Conservation (phyloP, 2,888 invertebrate species). For the Acrocera orbiculus region DNA sequence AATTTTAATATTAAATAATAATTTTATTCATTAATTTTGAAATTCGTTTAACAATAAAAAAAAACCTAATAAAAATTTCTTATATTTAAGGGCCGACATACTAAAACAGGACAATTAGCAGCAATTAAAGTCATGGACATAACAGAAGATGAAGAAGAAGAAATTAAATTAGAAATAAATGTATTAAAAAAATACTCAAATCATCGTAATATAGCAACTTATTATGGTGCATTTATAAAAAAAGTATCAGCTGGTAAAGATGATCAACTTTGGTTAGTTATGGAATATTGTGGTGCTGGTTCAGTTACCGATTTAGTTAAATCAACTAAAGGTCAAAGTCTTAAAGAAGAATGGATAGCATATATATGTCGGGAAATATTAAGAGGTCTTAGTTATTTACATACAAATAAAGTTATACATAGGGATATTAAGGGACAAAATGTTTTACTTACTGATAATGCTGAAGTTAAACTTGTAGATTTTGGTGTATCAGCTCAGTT, state of each 20-base stretch:
- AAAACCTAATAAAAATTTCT: no score
- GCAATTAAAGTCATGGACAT: slow-evolving; percentile 99
- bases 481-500: slow-evolving; percentile 99
- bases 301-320: slow-evolving; percentile 99
- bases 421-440: slow-evolving; percentile 99
- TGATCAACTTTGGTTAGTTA: slow-evolving; percentile 98
- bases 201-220: slow-evolving; percentile 98
- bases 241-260: slow-evolving; percentile 98
- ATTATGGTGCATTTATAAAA: slow-evolving; percentile 99
- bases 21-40: no score
- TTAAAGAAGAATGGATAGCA: slow-evolving; percentile 99
- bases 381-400: slow-evolving; percentile 90
- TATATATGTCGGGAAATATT: slow-evolving; percentile 95
- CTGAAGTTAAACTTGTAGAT: slow-evolving; percentile 98
- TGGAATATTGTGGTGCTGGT: slow-evolving; percentile 99
- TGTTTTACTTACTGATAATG: slow-evolving; percentile 97
- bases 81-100: slow-evolving; percentile 96
- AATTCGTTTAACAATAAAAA: no score
- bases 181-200: slow-evolving; percentile 97
- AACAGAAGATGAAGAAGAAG: slow-evolving; percentile 99
- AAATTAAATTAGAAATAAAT: slow-evolving; percentile 99
- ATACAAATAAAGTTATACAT: slow-evolving; percentile 98
- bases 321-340: slow-evolving; percentile 92
- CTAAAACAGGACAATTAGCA: slow-evolving; percentile 97
- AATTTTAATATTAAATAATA: no score